Base-by-base conservation (phyloP, 2,888 invertebrate species). In the Protonemura montana region DNA sequence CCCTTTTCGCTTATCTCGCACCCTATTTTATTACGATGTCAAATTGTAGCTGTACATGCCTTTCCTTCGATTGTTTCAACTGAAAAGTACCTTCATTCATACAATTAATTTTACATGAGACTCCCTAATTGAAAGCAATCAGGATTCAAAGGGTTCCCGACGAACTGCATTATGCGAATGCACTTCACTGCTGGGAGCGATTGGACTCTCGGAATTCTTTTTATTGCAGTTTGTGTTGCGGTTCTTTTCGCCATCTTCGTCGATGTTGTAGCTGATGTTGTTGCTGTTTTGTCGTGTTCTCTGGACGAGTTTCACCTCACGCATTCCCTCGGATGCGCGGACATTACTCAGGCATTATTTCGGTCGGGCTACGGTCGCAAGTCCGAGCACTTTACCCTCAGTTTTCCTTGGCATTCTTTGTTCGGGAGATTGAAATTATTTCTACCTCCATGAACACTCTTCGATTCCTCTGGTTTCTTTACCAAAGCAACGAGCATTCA, bases 381-480 rank as follows among this genome's bases (percentile, higher is more conserved):
- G 30, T 86, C 86, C 86, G 82, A 76, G 82, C 83, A 86, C 86
- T 86, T 86, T 86, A 77, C 76, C 78, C 78, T 28, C 27, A 13
- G n/a, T 42, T 41, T 41, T 13, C 42, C 21, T 26, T 16, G 2
- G 30, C 42, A 41, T 80, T 59, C 76, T 86, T 76, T 83, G 21
- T 29, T 82, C 42, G 82, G 77, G 86, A 86, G 77, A 86, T 86
- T 86, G 86, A 30, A 86, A 28, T 77, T 85, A 77, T 83, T 83
- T 83, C 35, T 86, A 28, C 83, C 77, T 59, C 77, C 82, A 5
- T 26, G 41, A 83, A 83, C 42, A 83, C 82, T 83, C 42, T 35
- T 16, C 42, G 35, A 35, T 41, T 41, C 29, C 59, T 59, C 59
- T 13, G 13, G 16, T 59, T 59, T 35, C 35, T 35, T 35, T 35